Percentiles rank a stretch among this genome's conserved stretches.
phyloP scores from a whole-genome alignment of 2,113 vertebrate species.

The Lontra canadensis region DNA sequence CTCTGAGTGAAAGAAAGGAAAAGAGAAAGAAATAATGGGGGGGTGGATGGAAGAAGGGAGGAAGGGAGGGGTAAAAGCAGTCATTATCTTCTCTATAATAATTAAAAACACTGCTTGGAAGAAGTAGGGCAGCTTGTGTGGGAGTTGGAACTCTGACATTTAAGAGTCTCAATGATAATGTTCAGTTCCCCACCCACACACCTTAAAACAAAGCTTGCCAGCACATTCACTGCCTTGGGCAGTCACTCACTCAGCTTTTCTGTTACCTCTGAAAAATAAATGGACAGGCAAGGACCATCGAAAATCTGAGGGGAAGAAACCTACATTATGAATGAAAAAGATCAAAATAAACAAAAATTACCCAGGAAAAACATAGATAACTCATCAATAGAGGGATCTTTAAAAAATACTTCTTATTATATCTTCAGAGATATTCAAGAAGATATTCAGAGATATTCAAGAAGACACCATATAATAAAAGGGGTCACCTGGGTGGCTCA shows the following conservation, averaged over 20 bases:
- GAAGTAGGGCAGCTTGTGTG: background rate
- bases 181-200: background rate
- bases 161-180: background rate
- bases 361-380: background rate
- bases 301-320: background rate
- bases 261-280: background rate
- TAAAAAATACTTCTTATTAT: background rate
- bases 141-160: background rate
- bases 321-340: background rate
- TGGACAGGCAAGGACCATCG: background rate
- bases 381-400: background rate
- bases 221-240: background rate
- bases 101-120: background rate
- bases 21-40: too few species aligned
- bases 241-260: background rate
- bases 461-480: background rate
- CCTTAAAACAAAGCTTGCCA: background rate
- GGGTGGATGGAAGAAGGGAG: background rate
- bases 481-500: background rate
- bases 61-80: background rate
- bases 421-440: background rate
- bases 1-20: background rate
- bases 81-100: background rate
- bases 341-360: constrained; percentile 32
- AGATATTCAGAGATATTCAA: background rate